These are phyloP conservation scores for Hippocampus guttulatus DNA, from an alignment of 2,113 vertebrate species.

Conservation along the genomic window DNA sequence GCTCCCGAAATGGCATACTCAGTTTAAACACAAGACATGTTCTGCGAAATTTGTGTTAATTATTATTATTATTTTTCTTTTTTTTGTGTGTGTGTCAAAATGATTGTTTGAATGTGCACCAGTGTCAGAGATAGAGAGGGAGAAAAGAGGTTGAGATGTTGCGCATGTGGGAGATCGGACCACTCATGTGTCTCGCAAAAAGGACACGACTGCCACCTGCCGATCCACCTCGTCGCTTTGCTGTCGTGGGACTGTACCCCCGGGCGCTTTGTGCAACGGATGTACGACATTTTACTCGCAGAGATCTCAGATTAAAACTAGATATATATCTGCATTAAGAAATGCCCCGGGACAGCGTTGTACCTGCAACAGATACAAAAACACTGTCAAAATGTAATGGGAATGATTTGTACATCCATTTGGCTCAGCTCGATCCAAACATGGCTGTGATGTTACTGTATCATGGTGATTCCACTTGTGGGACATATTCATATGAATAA, in stretches of 20 bases:
- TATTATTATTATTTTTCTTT: background rate
- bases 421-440: background rate
- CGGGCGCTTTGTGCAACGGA: slow-evolving; percentile 45
- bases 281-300: slow-evolving; percentile 34
- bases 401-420: background rate
- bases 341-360: slow-evolving; percentile 7
- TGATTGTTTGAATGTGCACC: slow-evolving; percentile 38
- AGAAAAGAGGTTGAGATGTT: slow-evolving; percentile 13
- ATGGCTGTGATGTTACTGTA: background rate
- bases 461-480: background rate
- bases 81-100: slow-evolving; percentile 4
- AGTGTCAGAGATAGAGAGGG: background rate
- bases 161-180: slow-evolving; percentile 24
- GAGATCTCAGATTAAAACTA: slow-evolving; percentile 18
- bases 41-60: slow-evolving; percentile 72
- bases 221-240: slow-evolving; percentile 45
- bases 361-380: background rate
- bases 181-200: slow-evolving; percentile 54
- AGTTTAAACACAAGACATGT: slow-evolving; percentile 7
- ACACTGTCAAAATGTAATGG: background rate
- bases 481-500: background rate
- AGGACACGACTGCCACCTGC: slow-evolving; percentile 89
- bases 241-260: slow-evolving; percentile 29
- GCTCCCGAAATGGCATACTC: background rate
- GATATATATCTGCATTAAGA: slow-evolving; percentile 30